These are phyloP conservation scores for Takifugu flavidus DNA, from an alignment of 2,113 vertebrate species.

Conservation along the genomic window DNA sequence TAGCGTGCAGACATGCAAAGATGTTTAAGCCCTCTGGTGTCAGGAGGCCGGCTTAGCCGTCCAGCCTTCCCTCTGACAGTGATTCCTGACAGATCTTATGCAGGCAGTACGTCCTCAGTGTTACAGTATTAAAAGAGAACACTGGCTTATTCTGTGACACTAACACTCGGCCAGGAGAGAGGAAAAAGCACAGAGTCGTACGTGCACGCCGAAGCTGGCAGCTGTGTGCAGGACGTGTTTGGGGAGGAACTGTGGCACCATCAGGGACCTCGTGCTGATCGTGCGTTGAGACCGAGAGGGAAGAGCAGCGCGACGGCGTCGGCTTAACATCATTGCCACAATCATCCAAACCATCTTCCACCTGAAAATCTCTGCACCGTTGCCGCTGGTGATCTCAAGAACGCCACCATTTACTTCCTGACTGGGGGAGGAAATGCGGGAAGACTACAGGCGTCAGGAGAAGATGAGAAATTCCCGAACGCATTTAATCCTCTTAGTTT, in stretches of 20 bases:
- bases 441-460: slow-evolving; percentile 21
- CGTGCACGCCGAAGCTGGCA: slow-evolving; percentile 19
- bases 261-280: slow-evolving; percentile 2
- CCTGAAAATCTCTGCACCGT: slow-evolving; percentile 10
- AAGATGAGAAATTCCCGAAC: slow-evolving; percentile 26
- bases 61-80: neutral
- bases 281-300: neutral
- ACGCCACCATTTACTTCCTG: too few relatives aligned
- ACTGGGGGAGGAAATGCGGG: slow-evolving; percentile 25
- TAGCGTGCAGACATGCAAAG: slow-evolving; percentile 5
- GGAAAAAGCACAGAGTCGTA: neutral
- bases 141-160: neutral
- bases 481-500: slow-evolving; percentile 24
- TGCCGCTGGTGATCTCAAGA: too few relatives aligned
- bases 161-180: neutral
- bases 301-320: neutral
- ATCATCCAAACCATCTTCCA: slow-evolving; percentile 14
- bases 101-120: neutral
- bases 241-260: neutral
- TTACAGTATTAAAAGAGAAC: neutral
- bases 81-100: neutral
- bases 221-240: slow-evolving; percentile 31
- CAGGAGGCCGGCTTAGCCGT: slow-evolving; percentile 1
- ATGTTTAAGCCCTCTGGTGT: neutral
- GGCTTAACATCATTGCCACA: neutral